Evolutionary conservation across 2,888 invertebrate genomes (phyloP).

Genomic region (Caenorhabditis imperialis): DNA sequence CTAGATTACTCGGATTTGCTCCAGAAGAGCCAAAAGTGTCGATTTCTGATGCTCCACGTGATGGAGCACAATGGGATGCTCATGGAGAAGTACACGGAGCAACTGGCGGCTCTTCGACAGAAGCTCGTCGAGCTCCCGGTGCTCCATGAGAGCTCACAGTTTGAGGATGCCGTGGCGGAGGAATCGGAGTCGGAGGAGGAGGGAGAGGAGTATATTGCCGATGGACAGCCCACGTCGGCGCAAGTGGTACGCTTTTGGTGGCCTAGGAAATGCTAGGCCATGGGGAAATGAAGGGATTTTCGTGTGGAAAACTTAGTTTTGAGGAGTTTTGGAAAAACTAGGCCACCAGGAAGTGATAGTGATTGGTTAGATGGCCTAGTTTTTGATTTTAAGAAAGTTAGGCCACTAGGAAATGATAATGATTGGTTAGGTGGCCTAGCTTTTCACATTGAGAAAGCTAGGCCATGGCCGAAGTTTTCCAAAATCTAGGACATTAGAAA

Average conservation of each 20-base stretch:
- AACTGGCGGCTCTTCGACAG: constrained; percentile 47
- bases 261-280: background rate
- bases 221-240: constrained; percentile 52
- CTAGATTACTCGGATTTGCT: constrained; percentile 82
- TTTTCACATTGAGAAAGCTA: no score
- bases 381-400: no score
- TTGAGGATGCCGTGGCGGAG: constrained; percentile 47
- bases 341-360: no score
- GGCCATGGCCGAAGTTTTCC: no score
- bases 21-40: constrained; percentile 82
- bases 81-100: constrained; percentile 62
- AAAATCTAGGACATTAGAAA: no score
- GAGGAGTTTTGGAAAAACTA: no score
- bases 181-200: constrained; percentile 43
- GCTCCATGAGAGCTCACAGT: constrained; percentile 30
- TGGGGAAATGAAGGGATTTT: no score
- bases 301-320: no score
- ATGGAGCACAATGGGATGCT: constrained; percentile 69
- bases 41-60: constrained; percentile 81
- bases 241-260: constrained; percentile 38
- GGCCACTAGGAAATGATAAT: no score
- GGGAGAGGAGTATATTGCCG: constrained; percentile 47
- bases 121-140: constrained; percentile 48
- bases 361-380: no score
- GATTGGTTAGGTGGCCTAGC: no score